Evolutionary conservation across 2,888 invertebrate species (phyloP), one percentile per base, ranked within the genome.

Genomic region (Parnassius apollo): DNA sequence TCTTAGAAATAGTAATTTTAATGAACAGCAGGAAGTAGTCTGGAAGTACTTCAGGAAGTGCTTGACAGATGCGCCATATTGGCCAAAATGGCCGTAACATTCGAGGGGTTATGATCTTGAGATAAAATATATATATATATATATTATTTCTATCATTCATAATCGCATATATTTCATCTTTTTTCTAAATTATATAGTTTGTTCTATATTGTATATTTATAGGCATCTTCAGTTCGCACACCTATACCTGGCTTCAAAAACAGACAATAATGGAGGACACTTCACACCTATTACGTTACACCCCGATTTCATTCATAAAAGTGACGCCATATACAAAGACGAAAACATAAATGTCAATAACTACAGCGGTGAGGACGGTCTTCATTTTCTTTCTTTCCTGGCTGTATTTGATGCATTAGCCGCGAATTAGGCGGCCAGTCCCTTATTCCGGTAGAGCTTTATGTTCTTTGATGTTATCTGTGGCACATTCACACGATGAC

Each of bases 221-320:
- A 13, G 49, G 13, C 49, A 12, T 49, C 13, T 13, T 42, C 49
- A 74, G 75, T 67, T 69, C 69, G 66, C 67, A 64, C 76, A 71
- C 72, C 66, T 73, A 80, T 87, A 86, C 87, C 83, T 86, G 84
- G 80, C 80, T 75, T 71, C 72, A 35, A 75, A 76, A 75, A 73
- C 67, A 75, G 66, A 75, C 75, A 72, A 88, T 87, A 91, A 90
- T 83, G 73, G 78, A 58, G 62, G 70, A 85, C 87, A 91, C 91
- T 91, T 91, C 91, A 91, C 91, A 91, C 90, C 87, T 90, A 90
- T 91, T 90, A 90, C 80, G 80, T 76, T 77, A 81, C 85, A 84
- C 85, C 83, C 81, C 74, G 79, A 75, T 75, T 79, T 81, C 87
- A 90, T 91, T 91, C 86, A 89, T 70, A 61, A 69, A 70, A 70